phyloP scores from a whole-genome alignment of 2,888 invertebrate species.

The Agrenia bidenticulata region DNA sequence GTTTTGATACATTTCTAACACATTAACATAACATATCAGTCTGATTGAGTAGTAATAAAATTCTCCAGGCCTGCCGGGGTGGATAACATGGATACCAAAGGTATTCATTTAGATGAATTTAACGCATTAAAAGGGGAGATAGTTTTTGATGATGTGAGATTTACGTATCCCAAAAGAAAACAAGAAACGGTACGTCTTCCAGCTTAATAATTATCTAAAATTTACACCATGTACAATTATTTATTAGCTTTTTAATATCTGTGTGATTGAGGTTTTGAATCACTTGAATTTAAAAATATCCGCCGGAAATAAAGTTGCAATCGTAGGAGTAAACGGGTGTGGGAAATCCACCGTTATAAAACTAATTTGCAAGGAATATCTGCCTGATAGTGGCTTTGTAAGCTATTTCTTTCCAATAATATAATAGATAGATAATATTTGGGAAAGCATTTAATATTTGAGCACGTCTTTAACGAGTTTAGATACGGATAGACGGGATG shows the following conservation, averaged over 20 bases:
- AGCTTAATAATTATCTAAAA: conserved; percentile 11
- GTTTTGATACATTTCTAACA: too few relatives aligned
- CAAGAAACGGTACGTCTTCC: not conserved
- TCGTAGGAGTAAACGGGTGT: conserved; percentile 26
- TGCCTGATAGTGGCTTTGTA: conserved; percentile 39
- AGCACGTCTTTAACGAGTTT: too few relatives aligned
- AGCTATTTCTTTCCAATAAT: not conserved
- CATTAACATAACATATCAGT: too few relatives aligned
- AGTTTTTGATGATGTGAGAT: conserved; percentile 36
- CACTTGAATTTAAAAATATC: conserved; percentile 21
- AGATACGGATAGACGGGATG: conserved; percentile 31
- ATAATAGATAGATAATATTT: not conserved
- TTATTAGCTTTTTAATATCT: conserved; percentile 9
- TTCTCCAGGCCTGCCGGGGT: conserved; percentile 23
- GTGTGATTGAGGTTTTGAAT: conserved; percentile 15
- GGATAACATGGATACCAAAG: conserved; percentile 22
- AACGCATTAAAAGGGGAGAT: conserved; percentile 20
- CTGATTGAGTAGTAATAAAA: too few relatives aligned
- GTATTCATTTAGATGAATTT: conserved; percentile 3
- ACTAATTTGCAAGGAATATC: conserved; percentile 34
- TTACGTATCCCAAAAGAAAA: conserved; percentile 26
- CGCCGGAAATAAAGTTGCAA: conserved; percentile 21
- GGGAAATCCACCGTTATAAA: conserved; percentile 34
- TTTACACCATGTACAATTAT: not conserved
- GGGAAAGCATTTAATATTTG: not conserved